Base-by-base conservation (phyloP, 64 coral and sea anemone species). In the Anthopleura sola region DNA sequence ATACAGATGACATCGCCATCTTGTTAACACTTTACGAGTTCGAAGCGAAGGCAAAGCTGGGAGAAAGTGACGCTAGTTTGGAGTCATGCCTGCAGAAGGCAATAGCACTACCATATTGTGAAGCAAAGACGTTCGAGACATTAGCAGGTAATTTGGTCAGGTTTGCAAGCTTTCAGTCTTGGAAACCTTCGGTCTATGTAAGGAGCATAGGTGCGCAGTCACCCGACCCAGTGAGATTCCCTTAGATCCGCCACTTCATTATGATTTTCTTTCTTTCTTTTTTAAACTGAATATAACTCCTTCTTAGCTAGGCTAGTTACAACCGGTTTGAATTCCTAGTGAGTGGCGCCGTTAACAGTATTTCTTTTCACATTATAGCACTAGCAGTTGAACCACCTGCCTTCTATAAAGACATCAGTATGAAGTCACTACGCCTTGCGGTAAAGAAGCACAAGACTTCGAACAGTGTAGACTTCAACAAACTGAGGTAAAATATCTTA, bases 71-170 rank as follows among this genome's bases (percentile, higher is more conserved):
- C 50, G 79, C 39, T 19, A 57, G 88, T 84, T 32, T 99, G n/a
- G 90, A 89, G 37, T 82, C 58, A 21, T 90, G 93, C 85, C 75
- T 99, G 0, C 88, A 99, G 15, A 77, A 68, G 49, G 84, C 81
- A 23, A 79, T 87, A 40, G 68, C 44, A 44, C 75, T 99, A 49
- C 87, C 87, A 19, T 49, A 87, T 37, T 75, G 82, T 49, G 90
- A 94, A 64, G 83, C 92, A 5, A 90, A 92, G 49, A 99, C 92
- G 44, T 95, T 99, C 69, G 97, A 99, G 81, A 95, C 92, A 5
- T 84, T 99, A 83, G 97, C 97, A 51, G 97, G 97, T 99, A 86
- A 71, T 62, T 26, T 10, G 28, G 66, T 16, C 26, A 16, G 29
- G 23, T 54, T 56, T 56, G 14, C 14, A 44, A 6, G 40, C 40